Percentiles rank a stretch among this genome's conserved stretches.
Conservation (phyloP, 2,797 vertebrate genomes). For the Sebastes matsubarae region DNA sequence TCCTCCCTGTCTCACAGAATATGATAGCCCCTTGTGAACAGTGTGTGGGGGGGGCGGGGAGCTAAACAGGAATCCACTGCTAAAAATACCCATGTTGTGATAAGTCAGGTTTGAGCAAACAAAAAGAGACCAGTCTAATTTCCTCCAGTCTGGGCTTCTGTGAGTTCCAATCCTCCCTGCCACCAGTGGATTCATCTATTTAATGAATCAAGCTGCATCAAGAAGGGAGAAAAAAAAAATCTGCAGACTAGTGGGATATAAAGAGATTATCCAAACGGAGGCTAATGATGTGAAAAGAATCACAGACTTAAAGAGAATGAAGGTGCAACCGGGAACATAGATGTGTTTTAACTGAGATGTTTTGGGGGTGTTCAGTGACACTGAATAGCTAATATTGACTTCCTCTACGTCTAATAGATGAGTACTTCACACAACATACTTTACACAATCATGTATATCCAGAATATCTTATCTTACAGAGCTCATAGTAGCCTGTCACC, state of each 20-base stretch:
- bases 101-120: constrained; percentile 77
- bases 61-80: constrained; percentile 71
- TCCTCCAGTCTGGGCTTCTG: constrained; percentile 49
- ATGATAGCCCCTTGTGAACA: constrained; percentile 53
- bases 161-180: constrained; percentile 14
- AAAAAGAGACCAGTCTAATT: constrained; percentile 58
- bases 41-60: constrained; percentile 7
- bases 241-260: constrained; percentile 31
- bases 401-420: no score
- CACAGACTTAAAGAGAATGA: constrained; percentile 20
- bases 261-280: constrained; percentile 53
- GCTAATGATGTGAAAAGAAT: constrained; percentile 52
- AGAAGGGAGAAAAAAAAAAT: background rate
- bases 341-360: constrained; percentile 3
- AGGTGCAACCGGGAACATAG: constrained; percentile 27
- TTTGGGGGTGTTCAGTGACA: background rate
- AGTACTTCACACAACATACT: background rate
- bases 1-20: constrained; percentile 53
- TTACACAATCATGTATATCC: background rate
- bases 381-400: background rate
- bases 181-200: constrained; percentile 40
- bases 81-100: constrained; percentile 77
- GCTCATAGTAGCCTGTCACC: no score
- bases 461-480: no score
- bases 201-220: constrained; percentile 35